A percentile compares a stretch with the other conserved stretches of the same genome.
These are phyloP conservation scores for Apantesis nais DNA, from an alignment of 2,888 invertebrate genomes.

Conservation along the genomic window DNA sequence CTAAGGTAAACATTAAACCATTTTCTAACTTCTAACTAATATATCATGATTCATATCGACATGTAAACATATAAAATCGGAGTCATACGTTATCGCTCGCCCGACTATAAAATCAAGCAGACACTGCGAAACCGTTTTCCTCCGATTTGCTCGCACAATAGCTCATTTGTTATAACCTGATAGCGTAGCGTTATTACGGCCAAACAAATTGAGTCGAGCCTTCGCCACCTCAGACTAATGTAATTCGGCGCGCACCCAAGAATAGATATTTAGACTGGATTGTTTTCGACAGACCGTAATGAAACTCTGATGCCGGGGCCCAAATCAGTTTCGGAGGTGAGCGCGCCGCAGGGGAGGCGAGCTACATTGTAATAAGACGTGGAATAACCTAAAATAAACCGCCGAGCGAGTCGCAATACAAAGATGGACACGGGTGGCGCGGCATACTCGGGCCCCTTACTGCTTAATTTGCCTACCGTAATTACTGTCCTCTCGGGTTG, in stretches of 20 bases:
- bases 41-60: slow-evolving; percentile 35
- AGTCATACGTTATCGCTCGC: slow-evolving; percentile 43
- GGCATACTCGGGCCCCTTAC: slow-evolving; percentile 72
- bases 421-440: slow-evolving; percentile 78
- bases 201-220: slow-evolving; percentile 86
- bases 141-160: slow-evolving; percentile 81
- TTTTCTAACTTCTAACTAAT: slow-evolving; percentile 33
- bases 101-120: slow-evolving; percentile 73
- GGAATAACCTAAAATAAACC: slow-evolving; percentile 85
- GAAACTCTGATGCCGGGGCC: slow-evolving; percentile 84
- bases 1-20: slow-evolving; percentile 18
- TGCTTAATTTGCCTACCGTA: slow-evolving; percentile 87
- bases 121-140: slow-evolving; percentile 79
- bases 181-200: slow-evolving; percentile 83
- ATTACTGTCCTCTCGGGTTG: slow-evolving; percentile 85
- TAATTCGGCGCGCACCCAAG: slow-evolving; percentile 84
- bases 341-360: slow-evolving; percentile 82
- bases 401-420: slow-evolving; percentile 68
- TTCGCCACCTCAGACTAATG: slow-evolving; percentile 86
- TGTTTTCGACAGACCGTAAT: slow-evolving; percentile 86
- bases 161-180: slow-evolving; percentile 85
- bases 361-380: slow-evolving; percentile 84
- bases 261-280: slow-evolving; percentile 86
- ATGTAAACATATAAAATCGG: slow-evolving; percentile 36
- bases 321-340: slow-evolving; percentile 84